Evolutionary conservation across 2,888 invertebrate genomes (phyloP).

Genomic region (Boloria selene): DNA sequence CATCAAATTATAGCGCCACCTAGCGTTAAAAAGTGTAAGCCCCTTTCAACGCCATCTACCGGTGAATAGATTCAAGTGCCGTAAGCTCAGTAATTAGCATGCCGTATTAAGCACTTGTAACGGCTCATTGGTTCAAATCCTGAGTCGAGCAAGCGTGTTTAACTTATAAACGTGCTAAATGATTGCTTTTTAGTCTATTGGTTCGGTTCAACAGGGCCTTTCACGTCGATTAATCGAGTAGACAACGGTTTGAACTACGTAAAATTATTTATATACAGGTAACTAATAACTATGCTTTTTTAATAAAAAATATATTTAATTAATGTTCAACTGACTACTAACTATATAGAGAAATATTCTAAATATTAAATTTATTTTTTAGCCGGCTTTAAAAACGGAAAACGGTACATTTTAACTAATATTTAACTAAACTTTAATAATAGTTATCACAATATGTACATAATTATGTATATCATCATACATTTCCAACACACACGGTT

Average conservation of each 20-base stretch:
- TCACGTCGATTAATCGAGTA: conserved; percentile 28
- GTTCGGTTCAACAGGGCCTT: conserved; percentile 34
- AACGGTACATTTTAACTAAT: too few species aligned
- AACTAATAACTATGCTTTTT: too few species aligned
- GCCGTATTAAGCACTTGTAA: conserved; percentile 42
- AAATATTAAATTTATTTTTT: too few species aligned
- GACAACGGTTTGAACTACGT: conserved; percentile 3
- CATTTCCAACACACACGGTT: too few species aligned
- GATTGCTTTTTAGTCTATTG: conserved; percentile 43
- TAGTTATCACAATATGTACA: too few species aligned
- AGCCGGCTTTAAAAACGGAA: too few species aligned
- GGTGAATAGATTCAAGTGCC: conserved; percentile 31
- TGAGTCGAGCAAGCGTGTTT: conserved; percentile 42
- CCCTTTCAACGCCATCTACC: conserved; percentile 37
- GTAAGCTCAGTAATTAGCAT: conserved; percentile 40
- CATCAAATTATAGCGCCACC: conserved; percentile 23
- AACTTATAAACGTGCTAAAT: conserved; percentile 44
- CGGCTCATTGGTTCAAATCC: conserved; percentile 46
- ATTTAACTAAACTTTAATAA: too few species aligned
- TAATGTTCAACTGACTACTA: too few species aligned
- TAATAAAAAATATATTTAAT: background rate
- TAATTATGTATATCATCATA: too few species aligned
- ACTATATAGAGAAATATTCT: too few species aligned
- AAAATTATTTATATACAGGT: too few species aligned
- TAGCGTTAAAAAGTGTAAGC: conserved; percentile 22